A percentile compares a stretch with the other conserved stretches of the same genome.
Conservation (phyloP, 2,888 invertebrate species). For the Osedax frankpressi region DNA sequence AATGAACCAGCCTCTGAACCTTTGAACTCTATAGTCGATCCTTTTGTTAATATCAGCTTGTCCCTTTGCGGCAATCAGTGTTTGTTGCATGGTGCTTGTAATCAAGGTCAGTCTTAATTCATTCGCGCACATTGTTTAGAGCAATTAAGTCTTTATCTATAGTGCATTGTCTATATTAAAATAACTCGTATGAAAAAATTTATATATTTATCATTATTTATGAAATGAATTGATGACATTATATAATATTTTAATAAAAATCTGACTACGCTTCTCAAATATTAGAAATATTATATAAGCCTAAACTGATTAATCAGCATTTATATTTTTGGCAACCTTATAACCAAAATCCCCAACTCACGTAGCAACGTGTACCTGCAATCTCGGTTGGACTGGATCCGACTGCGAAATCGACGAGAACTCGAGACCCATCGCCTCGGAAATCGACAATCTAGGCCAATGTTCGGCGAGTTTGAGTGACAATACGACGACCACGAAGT, state of each 20-base stretch:
- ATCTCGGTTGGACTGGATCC: not conserved
- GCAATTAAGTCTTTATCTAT: no score
- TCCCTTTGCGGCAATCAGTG: not conserved
- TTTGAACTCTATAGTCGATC: not conserved
- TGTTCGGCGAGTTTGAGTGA: not conserved
- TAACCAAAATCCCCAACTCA: no score
- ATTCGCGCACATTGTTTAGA: no score
- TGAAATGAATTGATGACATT: no score
- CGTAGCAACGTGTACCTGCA: not conserved
- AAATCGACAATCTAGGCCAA: not conserved
- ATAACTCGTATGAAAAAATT: no score
- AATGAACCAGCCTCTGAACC: not conserved
- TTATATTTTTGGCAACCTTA: not conserved
- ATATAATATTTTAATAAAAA: no score
- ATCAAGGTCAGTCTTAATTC: not conserved
- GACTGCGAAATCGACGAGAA: not conserved
- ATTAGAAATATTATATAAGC: no score
- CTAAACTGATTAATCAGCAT: no score
- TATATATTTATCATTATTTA: no score
- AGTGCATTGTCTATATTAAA: no score
- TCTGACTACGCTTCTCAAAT: no score
- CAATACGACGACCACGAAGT: not conserved
- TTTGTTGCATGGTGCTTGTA: not conserved
- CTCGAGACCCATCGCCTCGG: not conserved
- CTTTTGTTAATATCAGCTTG: not conserved